Evolutionary conservation across 2,113 vertebrate species (phyloP).

Genomic region (Hemiscyllium ocellatum): DNA sequence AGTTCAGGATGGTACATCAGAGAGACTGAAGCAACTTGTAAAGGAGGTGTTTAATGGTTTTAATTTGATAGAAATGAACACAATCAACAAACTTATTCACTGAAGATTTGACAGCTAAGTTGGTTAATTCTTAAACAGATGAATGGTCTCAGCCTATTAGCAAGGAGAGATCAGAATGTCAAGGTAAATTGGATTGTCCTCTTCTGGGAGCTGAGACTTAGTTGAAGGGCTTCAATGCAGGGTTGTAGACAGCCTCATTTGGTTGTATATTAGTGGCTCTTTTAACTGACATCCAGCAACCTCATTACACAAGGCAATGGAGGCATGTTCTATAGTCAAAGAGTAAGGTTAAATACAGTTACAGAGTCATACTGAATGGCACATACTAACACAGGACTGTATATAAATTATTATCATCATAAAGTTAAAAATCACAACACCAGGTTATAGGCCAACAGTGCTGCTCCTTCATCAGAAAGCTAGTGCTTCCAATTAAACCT

Average conservation of each 20-base stretch:
- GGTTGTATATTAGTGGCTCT: constrained; percentile 44
- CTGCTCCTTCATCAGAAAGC: too few species aligned
- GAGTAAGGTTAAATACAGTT: not conserved
- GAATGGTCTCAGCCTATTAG: not conserved
- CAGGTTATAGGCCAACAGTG: too few species aligned
- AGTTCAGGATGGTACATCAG: not conserved
- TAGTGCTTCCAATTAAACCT: too few species aligned
- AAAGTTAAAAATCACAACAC: too few species aligned
- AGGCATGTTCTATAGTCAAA: constrained; percentile 43
- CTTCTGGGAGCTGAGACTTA: constrained; percentile 21
- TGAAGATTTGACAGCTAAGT: not conserved
- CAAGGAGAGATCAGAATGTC: not conserved
- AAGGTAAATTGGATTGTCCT: constrained; percentile 42
- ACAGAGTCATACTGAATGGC: not conserved
- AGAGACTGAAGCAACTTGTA: not conserved
- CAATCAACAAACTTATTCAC: not conserved
- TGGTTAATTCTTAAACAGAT: not conserved
- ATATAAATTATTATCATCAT: not conserved
- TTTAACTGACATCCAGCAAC: constrained; percentile 41
- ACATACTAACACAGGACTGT: not conserved
- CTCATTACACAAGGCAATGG: constrained; percentile 39
- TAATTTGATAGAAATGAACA: constrained; percentile 17
- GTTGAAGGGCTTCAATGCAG: constrained; percentile 24
- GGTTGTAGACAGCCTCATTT: not conserved
- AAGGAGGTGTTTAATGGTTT: not conserved